These are phyloP conservation scores for Choreutis nemorana DNA, from an alignment of 2,888 invertebrate genomes.

Conservation along the genomic window DNA sequence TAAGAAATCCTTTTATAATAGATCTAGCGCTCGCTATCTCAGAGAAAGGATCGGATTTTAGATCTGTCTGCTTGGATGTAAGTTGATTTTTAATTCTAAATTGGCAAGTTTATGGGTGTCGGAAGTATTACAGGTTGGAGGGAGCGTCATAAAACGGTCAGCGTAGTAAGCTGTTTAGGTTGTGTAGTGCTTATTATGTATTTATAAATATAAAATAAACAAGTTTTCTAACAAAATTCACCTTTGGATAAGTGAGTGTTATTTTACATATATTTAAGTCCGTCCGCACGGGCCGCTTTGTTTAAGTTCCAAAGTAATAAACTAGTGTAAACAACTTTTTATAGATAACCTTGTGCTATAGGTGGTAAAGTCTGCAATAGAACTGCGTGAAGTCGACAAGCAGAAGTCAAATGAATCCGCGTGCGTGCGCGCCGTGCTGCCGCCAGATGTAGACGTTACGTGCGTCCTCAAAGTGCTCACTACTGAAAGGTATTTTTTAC, in stretches of 20 bases:
- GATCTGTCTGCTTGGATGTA: conserved; percentile 42
- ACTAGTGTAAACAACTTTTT: too few relatives aligned
- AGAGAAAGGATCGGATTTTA: conserved; percentile 37
- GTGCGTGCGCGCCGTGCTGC: conserved; percentile 36
- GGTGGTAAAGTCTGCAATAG: conserved; percentile 42
- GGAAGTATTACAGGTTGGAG: too few relatives aligned
- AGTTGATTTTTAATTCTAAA: conserved; percentile 14
- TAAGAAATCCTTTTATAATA: conserved; percentile 38
- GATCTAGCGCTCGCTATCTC: conserved; percentile 44
- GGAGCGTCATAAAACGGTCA: too few relatives aligned
- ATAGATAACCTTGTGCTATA: conserved; percentile 15
- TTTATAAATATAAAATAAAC: too few relatives aligned
- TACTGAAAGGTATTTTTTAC: conserved; percentile 40
- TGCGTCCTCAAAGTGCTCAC: conserved; percentile 42
- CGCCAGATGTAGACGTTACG: conserved; percentile 36
- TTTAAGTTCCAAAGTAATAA: too few relatives aligned
- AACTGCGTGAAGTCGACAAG: conserved; percentile 31
- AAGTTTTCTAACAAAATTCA: too few relatives aligned
- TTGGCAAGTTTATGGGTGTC: too few relatives aligned
- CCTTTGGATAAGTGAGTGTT: too few relatives aligned
- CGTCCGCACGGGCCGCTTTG: too few relatives aligned
- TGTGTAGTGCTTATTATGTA: too few relatives aligned
- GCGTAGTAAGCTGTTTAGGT: too few relatives aligned
- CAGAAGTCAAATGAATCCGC: conserved; percentile 30
- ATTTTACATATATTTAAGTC: too few relatives aligned